Evolutionary conservation across 2,797 vertebrate genomes (phyloP).

Genomic region (Tadarida brasiliensis): DNA sequence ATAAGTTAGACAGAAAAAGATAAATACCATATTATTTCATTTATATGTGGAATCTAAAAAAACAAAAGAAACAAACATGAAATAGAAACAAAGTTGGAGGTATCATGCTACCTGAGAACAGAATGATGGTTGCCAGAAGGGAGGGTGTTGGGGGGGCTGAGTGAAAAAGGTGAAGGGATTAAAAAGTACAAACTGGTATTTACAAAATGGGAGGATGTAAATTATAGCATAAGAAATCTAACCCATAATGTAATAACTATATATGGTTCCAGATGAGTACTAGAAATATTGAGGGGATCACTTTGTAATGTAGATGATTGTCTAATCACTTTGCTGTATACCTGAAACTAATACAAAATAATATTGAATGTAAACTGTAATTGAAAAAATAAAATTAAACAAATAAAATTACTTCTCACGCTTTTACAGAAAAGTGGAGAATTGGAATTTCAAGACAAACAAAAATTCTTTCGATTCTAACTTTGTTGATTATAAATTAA

Average conservation of each 20-base stretch:
- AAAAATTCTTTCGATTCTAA: not conserved
- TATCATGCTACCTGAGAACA: not conserved
- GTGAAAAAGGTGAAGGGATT: not conserved
- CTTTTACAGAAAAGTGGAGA: constrained; percentile 5
- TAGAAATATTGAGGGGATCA: not conserved
- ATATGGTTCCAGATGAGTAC: not conserved
- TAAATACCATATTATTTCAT: not conserved
- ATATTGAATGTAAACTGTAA: not conserved
- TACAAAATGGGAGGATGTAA: not conserved
- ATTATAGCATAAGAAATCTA: not conserved
- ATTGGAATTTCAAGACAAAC: not conserved
- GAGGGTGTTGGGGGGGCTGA: not conserved
- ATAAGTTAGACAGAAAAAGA: not conserved
- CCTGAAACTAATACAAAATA: not conserved
- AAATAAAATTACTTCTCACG: not conserved
- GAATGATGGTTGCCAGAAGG: not conserved
- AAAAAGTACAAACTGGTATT: not conserved
- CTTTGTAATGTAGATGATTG: not conserved
- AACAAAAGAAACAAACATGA: not conserved
- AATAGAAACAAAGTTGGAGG: not conserved
- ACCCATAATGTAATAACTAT: not conserved
- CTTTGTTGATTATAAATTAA: not conserved
- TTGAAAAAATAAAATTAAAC: not conserved
- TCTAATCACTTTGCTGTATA: not conserved
- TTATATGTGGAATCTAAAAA: not conserved